These are phyloP conservation scores for Fissipunctia ypsillon DNA, from an alignment of 2,888 invertebrate species.

Conservation along the genomic window DNA sequence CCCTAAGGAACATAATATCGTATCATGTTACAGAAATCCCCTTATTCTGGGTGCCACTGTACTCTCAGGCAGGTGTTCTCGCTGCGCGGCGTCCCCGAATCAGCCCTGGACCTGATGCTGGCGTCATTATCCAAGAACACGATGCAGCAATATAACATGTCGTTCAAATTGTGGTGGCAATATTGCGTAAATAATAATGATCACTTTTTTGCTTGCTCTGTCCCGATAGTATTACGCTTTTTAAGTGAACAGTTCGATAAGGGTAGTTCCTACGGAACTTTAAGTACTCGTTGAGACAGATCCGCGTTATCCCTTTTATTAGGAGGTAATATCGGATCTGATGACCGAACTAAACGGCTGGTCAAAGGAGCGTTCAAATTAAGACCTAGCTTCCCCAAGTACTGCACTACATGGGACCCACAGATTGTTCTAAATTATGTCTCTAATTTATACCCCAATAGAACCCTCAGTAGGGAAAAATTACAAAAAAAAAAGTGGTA, in stretches of 20 bases:
- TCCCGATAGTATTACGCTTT: not conserved
- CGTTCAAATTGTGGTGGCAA: constrained; percentile 7
- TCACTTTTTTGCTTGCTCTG: not conserved
- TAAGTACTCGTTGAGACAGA: too few relatives aligned
- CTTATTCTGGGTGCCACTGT: not conserved
- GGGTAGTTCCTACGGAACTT: too few relatives aligned
- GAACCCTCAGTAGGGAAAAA: not conserved
- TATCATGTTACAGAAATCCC: not conserved
- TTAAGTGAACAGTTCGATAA: not conserved
- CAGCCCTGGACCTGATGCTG: not conserved
- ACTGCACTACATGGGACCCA: too few relatives aligned
- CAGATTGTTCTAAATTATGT: too few relatives aligned
- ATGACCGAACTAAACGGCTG: too few relatives aligned
- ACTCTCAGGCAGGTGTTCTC: not conserved
- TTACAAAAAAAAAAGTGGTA: too few relatives aligned
- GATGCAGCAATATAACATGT: constrained; percentile 3
- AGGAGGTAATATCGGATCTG: too few relatives aligned
- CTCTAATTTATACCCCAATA: too few relatives aligned
- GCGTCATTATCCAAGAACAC: constrained; percentile 7
- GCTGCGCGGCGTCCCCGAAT: not conserved
- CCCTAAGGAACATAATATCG: not conserved
- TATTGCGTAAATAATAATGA: not conserved
- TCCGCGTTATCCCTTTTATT: too few relatives aligned
- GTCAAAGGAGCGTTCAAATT: too few relatives aligned
- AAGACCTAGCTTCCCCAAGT: too few relatives aligned